Percentiles rank a stretch among this genome's conserved stretches.
Evolutionary conservation across 1,140 invertebrate species (phyloP).

Genomic region (Spodoptera litura): DNA sequence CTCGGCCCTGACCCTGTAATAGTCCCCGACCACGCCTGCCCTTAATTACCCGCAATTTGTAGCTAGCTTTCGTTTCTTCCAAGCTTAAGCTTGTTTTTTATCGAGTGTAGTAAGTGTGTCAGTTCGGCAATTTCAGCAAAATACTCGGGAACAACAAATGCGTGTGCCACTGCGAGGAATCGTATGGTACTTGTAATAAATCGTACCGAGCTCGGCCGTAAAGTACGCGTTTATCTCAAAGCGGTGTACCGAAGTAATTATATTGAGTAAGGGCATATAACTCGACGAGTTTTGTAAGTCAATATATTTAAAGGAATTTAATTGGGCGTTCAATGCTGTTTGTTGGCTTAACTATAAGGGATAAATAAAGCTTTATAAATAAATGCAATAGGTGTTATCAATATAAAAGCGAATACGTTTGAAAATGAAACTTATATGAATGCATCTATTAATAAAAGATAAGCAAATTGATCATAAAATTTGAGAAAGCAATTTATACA

Average conservation of each 20-base stretch:
- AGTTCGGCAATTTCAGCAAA: slow-evolving; percentile 7
- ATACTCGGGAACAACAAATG: slow-evolving; percentile 10
- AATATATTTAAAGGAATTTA: slow-evolving; percentile 36
- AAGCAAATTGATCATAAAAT: too few species aligned
- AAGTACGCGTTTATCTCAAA: slow-evolving; percentile 32
- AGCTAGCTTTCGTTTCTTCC: slow-evolving; percentile 34
- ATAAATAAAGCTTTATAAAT: slow-evolving; percentile 2
- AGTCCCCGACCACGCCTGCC: slow-evolving; percentile 30
- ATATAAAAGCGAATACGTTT: too few species aligned
- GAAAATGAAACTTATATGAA: too few species aligned
- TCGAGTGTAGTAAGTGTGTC: background rate
- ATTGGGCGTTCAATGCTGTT: slow-evolving; percentile 15
- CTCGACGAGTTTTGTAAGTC: slow-evolving; percentile 39
- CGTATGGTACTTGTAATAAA: slow-evolving; percentile 23
- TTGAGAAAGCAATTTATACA: too few species aligned
- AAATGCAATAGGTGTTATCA: background rate
- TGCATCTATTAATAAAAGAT: too few species aligned
- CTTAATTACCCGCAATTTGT: slow-evolving; percentile 48
- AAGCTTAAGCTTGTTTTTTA: slow-evolving; percentile 23
- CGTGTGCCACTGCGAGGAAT: background rate
- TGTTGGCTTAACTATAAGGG: background rate
- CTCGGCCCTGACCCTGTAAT: slow-evolving; percentile 51
- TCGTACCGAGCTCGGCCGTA: slow-evolving; percentile 20
- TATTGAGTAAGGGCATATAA: slow-evolving; percentile 33
- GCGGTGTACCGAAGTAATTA: slow-evolving; percentile 26